These are phyloP conservation scores for Xanthia togata DNA, from an alignment of 2,888 invertebrate genomes.

Conservation along the genomic window DNA sequence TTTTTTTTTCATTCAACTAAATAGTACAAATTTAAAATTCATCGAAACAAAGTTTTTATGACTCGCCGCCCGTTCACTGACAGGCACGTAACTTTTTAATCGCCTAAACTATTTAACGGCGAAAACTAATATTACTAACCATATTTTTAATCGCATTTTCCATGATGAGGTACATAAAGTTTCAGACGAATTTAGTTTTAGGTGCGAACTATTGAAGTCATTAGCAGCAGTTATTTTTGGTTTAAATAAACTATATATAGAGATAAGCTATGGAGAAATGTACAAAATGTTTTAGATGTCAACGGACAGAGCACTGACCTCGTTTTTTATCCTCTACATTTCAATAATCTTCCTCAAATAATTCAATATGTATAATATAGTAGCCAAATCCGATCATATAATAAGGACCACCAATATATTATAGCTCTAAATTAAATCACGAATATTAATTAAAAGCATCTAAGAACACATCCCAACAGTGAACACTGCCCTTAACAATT, in stretches of 20 bases:
- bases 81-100: slow-evolving; percentile 57
- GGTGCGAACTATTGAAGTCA: slow-evolving; percentile 5
- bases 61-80: slow-evolving; percentile 18
- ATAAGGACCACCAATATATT: too few relatives aligned
- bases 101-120: slow-evolving; percentile 51
- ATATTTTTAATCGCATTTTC: slow-evolving; percentile 50
- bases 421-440: background rate
- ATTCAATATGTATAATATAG: background rate
- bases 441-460: background rate
- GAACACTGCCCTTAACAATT: slow-evolving; percentile 44
- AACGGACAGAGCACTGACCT: slow-evolving; percentile 30
- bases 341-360: background rate
- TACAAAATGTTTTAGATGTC: slow-evolving; percentile 1
- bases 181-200: slow-evolving; percentile 31
- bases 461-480: background rate
- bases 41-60: slow-evolving; percentile 53
- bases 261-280: background rate
- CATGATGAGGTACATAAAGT: slow-evolving; percentile 28
- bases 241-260: slow-evolving; percentile 38
- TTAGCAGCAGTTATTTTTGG: slow-evolving; percentile 22
- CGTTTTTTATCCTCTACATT: slow-evolving; percentile 20
- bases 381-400: too few relatives aligned
- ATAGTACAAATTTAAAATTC: slow-evolving; percentile 54
- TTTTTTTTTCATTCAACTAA: slow-evolving; percentile 21
- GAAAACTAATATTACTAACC: slow-evolving; percentile 52